Evolutionary conservation across 2,113 vertebrate genomes (phyloP), one percentile per base, ranked within the genome.

Genomic region (Leptosomus discolor): DNA sequence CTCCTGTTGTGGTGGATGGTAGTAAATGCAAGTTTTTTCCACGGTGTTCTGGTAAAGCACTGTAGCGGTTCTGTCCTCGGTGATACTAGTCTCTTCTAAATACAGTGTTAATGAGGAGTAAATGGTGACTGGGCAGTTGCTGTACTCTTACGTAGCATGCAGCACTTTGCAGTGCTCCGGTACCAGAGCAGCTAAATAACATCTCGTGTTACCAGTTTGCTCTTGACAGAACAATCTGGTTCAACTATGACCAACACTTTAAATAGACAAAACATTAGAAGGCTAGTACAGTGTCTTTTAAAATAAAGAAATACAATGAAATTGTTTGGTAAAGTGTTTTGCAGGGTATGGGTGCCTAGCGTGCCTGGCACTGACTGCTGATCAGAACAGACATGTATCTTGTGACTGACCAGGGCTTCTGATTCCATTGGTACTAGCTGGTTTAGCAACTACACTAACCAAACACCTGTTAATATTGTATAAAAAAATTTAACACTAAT

Each of bases 81-180:
- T 23, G 54, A 16, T 77, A 24, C 32, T 26, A 21, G 22, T 53
- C 7, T 53, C 22, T 68, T 71, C 41, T 73, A 26, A 83, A 71
- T 21, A 27, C 8, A n/a, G 17, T 13, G 18, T 21, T 74, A 83
- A 39, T 51, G 19, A 23, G 45, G 41, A 57, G 19, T 41, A 69
- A 53, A 51, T 16, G 36, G 32, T 27, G 46, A 21, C 46, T 24
- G 24, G 15, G 57, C 34, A 65, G 27, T 51, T 92, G 21, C 67
- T 83, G 12, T n/a, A 8, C 41, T 45, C 16, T 26, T 50, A 27
- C 0, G 0, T 20, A 43, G 19, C 27, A 18, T 20, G 20, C 15
- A 16, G 46, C 48, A 6, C 12, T 76, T 58, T 5, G 20, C 14
- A 51, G 1, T 36, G n/a, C 32, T 80, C n/a, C 32, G 17, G 32